A percentile compares a stretch with the other conserved stretches of the same genome.
phyloP scores from a whole-genome alignment of 2,113 vertebrate genomes.

The Orientallactaga bullata region DNA sequence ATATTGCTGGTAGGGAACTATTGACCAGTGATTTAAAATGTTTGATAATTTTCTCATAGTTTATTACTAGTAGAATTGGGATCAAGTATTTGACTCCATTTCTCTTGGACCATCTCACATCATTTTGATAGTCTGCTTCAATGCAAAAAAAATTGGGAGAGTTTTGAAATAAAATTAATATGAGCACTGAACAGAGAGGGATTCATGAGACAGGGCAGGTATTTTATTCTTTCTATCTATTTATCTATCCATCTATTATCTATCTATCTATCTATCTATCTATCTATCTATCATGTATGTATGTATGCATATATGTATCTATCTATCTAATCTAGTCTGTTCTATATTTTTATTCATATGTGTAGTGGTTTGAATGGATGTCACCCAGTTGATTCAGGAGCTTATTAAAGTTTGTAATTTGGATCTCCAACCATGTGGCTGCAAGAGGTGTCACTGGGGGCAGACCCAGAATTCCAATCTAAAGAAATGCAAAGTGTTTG shows the following conservation, averaged over 20 bases:
- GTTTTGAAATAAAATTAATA: conserved; percentile 13
- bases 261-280: neutral
- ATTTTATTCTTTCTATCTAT: neutral
- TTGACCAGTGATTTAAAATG: neutral
- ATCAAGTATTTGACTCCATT: neutral
- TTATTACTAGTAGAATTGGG: neutral
- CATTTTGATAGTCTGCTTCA: neutral
- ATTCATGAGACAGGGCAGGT: neutral
- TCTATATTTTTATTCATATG: no score
- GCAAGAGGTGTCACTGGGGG: no score
- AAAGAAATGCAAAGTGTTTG: no score
- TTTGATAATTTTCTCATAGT: neutral
- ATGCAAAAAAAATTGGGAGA: neutral
- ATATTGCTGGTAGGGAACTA: neutral
- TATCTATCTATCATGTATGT: neutral
- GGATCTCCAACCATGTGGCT: no score
- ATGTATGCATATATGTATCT: no score
- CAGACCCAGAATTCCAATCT: no score
- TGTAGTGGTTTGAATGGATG: no score
- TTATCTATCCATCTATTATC: no score
- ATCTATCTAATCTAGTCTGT: no score
- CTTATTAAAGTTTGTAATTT: no score
- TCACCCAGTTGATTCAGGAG: no score
- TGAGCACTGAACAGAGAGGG: neutral
- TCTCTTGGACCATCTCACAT: neutral